Base-by-base conservation (phyloP, 2,888 invertebrate genomes). In the Seira ritae region DNA sequence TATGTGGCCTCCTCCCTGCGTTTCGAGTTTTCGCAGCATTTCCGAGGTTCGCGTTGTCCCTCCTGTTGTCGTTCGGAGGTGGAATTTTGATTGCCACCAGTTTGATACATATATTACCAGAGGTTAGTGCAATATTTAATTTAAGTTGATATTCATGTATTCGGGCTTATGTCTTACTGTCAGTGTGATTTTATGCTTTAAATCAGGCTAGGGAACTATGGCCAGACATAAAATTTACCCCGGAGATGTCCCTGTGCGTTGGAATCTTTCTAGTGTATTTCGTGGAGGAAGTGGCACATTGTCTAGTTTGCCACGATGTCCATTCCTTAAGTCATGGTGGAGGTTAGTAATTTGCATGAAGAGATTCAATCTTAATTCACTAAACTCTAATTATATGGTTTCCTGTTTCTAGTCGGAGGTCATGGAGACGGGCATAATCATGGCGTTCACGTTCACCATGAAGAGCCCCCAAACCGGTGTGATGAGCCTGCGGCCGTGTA, bases 71-170 rank as follows among this genome's bases (percentile, higher is more conserved):
- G 90, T 95, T 95, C 89, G 96, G 96, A 1, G 96, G 94, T 4
- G 96, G 96, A 0, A 95, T 96, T 22, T 92, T 96, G 2, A 91
- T 96, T 2, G 94, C 95, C 0, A 96, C 96, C 0, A 93, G 95
- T 0, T 87, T 96, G 42, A 92, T 95, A 19, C 96, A 96, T 91
- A 95, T 96, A 92, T 91, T 96, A 2, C 95, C 95, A n/a, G 96
- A 96, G 92, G 94, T 94, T 15, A 92, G 94, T 17, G 62, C 22
- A 19, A 42, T n/a, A n/a, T n/a, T n/a, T n/a, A n/a, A 8, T 68
- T 68, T 68, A n/a, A 65, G 17, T 19, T n/a, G 8, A 31, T 31
- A 24, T 69, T 19, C 10, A 60, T 19, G 60, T 3, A 2, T 19
- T 60, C 4, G 10, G 10, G 2, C 20, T 31, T 8, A 31, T 31